Base-by-base conservation (phyloP, 1,140 invertebrate species). In the Acromyrmex echinatior region DNA sequence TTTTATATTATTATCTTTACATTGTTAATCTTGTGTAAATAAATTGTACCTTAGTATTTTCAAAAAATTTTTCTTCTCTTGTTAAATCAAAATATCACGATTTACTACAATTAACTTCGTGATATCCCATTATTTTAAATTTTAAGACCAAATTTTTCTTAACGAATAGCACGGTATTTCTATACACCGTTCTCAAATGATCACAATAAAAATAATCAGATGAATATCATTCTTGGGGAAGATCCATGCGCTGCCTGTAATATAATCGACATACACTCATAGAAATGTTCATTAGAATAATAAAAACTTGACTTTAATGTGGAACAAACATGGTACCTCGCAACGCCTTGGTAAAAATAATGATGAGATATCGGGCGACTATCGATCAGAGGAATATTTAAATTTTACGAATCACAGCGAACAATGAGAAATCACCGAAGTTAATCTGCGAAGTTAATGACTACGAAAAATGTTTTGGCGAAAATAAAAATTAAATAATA, bases 401-500 rank as follows among this genome's bases (percentile, higher is more conserved):
- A 93, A 93, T 93, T 92, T 89, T 74, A 90, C 86, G 84, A 84
- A 76, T 84, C 74, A 77, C 58, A 81, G 86, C 90, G 93, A 92
- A 91, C 84, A 86, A 90, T 82, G 82, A 86, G 76, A 88, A 74
- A 79, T 51, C 78, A 88, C 68, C 90, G 90, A 21, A 21, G 21
- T 21, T 21, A 21, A 93, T 92, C 90, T 86, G 86, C 82, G 66
- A 35, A 65, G 63, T 92, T 93, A 93, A 93, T 86, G 92, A 91
- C 71, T 90, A 87, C 76, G 85, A 58, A 70, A 86, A 84, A 68
- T 80, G 56, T 87, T 91, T 88, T 85, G 84, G 66, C 76, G 86
- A 91, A 88, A 85, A 86, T 62, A 89, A 90, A 91, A 94, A 94
- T 94, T 93, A 93, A 93, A 91, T 93, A 93, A 94, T 94, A 94